Conservation (phyloP, 2,888 invertebrate species). For the Synanthedon vespiformis region DNA sequence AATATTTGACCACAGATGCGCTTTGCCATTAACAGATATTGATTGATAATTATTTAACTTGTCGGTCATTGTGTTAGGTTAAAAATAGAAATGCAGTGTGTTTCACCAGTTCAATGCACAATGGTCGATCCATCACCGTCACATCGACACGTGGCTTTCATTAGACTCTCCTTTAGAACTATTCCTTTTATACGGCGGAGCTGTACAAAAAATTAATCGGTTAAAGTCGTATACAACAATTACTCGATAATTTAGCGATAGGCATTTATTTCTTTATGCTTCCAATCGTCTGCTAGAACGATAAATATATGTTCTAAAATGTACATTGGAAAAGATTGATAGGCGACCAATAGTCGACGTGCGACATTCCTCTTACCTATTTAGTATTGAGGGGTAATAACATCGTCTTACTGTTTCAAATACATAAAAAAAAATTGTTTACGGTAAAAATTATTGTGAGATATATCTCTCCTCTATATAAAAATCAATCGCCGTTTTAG, state of each 20-base stretch:
- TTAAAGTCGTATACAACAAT: background rate
- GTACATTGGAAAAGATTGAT: too few species aligned
- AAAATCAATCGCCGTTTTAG: too few species aligned
- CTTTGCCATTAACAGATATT: background rate
- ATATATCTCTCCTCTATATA: too few species aligned
- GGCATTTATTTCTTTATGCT: background rate
- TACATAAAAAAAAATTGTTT: too few species aligned
- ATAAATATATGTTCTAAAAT: too few species aligned
- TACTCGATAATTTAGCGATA: background rate
- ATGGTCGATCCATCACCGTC: slow-evolving; percentile 34
- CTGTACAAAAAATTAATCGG: background rate
- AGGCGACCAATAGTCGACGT: too few species aligned
- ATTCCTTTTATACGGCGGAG: background rate
- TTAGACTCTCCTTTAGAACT: background rate
- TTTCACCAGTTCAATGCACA: slow-evolving; percentile 10
- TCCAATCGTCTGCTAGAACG: too few species aligned
- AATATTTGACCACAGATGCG: background rate
- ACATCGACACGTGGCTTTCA: slow-evolving; percentile 3
- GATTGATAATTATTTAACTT: background rate
- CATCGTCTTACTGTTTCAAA: too few species aligned
- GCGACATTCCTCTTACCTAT: too few species aligned
- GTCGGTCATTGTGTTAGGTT: background rate
- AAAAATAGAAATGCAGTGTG: background rate
- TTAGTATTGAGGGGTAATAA: too few species aligned
- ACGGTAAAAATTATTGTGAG: too few species aligned